Base-by-base conservation (phyloP, 2,888 invertebrate species). In the Caprella mutica region DNA sequence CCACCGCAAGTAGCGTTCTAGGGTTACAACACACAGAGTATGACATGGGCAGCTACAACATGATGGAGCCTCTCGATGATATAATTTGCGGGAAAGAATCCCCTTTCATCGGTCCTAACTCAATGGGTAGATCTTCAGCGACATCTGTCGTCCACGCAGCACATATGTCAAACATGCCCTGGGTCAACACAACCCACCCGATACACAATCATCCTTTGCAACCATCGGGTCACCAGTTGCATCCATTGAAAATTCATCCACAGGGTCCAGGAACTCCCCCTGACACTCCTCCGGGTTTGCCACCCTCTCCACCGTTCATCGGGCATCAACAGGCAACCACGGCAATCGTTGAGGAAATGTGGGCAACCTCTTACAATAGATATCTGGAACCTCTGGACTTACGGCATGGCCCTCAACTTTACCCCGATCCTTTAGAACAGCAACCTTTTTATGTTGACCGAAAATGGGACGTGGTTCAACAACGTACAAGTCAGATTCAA, bases 341-440 rank as follows among this genome's bases (percentile, higher is more conserved):
- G 2, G 30, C 55, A n/a, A 40, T 56, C 19, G 42, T 59, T 51
- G 61, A 65, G 39, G 61, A 65, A 29, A 57, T 59, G 51, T 57
- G 57, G 44, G 42, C 56, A n/a, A 27, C 44, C 29, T 39, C 53
- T 21, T 55, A 56, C 56, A 59, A 50, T 38, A 51, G 59, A 17
- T 59, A 59, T 50, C 58, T 43, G 14, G 57, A 61, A 26, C 65
- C 65, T 9, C 56, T 65, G 26, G 65, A 65, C 54, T 48, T 65
- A 35, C 59, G 65, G 23, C 59, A 58, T 14, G 62, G 59, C 8
- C 58, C 52, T 5, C 61, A 65, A 51, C 55, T 65, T 30, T 46
- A 55, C 50, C 39, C 55, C 5, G 48, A 50, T 40, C 40, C 48
- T n/a, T 26, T 48, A 30, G 48, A 48, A n/a, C 52, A 35, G 38